phyloP scores from a whole-genome alignment of 2,113 vertebrate species.

The Cephalopterus ornatus region DNA sequence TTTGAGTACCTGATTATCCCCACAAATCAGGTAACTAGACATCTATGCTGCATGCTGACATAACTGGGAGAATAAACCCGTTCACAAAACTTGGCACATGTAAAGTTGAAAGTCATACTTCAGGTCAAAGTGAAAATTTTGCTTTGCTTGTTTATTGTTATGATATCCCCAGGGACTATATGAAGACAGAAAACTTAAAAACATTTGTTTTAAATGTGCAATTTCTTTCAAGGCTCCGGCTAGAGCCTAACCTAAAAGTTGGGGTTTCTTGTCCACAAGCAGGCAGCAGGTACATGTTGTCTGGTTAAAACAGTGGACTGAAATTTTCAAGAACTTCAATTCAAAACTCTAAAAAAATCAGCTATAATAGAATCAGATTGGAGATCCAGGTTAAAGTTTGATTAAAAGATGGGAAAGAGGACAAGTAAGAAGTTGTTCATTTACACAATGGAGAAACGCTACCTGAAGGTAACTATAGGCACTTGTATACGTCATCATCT shows the following conservation, averaged over 20 bases:
- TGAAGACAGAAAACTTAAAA: neutral
- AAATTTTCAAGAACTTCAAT: neutral
- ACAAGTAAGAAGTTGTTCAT: neutral
- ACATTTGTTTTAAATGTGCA: neutral
- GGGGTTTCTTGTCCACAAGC: neutral
- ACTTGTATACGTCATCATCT: neutral
- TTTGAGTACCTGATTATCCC: slow-evolving; percentile 27
- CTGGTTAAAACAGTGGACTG: neutral
- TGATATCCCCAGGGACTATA: neutral
- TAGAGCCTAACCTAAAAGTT: neutral
- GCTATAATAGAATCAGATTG: neutral
- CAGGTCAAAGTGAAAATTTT: slow-evolving; percentile 13
- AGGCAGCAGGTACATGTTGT: neutral
- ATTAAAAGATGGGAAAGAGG: neutral
- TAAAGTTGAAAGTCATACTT: neutral
- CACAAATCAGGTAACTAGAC: slow-evolving; percentile 48
- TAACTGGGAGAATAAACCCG: neutral
- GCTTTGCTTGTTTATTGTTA: slow-evolving; percentile 31
- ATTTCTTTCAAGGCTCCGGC: neutral
- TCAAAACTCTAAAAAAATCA: neutral
- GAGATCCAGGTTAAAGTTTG: neutral
- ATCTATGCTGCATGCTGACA: neutral
- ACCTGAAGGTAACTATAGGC: neutral
- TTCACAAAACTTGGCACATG: slow-evolving; percentile 22
- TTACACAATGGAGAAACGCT: neutral